Base-by-base conservation (phyloP, 2,113 vertebrate genomes). In the Datnioides undecimradiatus region DNA sequence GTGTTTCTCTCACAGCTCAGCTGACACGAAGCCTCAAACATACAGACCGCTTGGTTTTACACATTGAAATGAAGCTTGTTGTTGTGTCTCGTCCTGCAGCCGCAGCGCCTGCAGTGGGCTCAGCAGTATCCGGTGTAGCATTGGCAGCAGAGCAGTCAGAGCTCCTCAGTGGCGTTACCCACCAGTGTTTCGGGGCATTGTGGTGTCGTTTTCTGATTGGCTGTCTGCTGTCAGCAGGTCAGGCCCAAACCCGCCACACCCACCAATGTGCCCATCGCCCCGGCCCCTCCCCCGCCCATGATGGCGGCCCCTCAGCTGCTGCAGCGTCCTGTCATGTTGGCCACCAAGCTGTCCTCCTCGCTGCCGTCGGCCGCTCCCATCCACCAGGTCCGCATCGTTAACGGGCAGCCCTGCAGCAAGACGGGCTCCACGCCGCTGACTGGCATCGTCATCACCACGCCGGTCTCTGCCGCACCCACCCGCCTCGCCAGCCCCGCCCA, bases 271-370 rank as follows among this genome's bases (percentile, higher is more conserved):
- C 97, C 98, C 89, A 99, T 99, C 51, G 97, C 98, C 75, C 98
- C 98, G 55, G 97, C 98, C 31, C 98, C 97, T 51, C 97, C 97
- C 81, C 97, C 98, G 11, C 97, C 98, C 54, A 99, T 99, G 97
- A 97, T 99, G 94, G 97, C 97, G 34, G 97, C 98, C 82, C 97
- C 97, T 83, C 97, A 98, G 75, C 94, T 99, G 87, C 96, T 99
- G 82, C 98, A 99, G 95, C 94, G 97, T 66, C 97, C 98, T 6
- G 96, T 99, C 91, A 98, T 99, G 97, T 80, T 99, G 91, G 96
- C 98, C 71, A 96, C 97, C 49, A 98, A 99, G 90, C 94, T 99
- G 91, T 95, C 96, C 4, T 93, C 97, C 68, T 93, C 95, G 8
- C 96, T 96, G 87, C 94, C 97, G 64, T 96, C 97, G 9, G 94